phyloP scores from a whole-genome alignment of 2,797 vertebrate genomes.

The Hyperoplus lanceolatus region DNA sequence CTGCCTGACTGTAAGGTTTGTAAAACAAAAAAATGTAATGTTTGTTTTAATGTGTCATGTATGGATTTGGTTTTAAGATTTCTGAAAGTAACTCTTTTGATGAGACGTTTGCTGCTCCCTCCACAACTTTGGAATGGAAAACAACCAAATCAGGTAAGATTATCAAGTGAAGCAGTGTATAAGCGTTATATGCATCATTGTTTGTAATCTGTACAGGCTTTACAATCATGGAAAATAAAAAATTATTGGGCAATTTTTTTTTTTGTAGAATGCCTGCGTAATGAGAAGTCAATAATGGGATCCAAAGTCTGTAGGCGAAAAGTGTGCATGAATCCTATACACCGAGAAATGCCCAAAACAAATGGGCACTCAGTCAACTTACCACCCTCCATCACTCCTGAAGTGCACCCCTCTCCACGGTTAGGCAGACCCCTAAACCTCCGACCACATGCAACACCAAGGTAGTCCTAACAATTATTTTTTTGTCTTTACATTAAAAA shows the following conservation, averaged over 20 bases:
- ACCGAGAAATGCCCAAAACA: conserved; percentile 82
- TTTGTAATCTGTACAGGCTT: not conserved
- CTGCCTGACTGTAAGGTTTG: not conserved
- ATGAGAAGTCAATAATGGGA: conserved; percentile 72
- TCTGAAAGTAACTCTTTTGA: conserved; percentile 59
- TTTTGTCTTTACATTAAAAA: not conserved
- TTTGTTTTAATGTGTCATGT: conserved; percentile 4
- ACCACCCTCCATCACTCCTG: conserved; percentile 58
- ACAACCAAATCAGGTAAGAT: conserved; percentile 80
- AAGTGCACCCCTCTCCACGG: conserved; percentile 73
- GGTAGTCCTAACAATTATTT: conserved; percentile 55
- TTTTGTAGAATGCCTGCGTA: conserved; percentile 70
- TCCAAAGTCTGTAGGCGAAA: conserved; percentile 80
- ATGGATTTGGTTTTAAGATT: conserved; percentile 62
- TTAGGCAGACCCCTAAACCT: conserved; percentile 84
- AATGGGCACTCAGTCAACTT: conserved; percentile 84
- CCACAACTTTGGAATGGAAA: conserved; percentile 83
- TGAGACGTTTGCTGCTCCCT: conserved; percentile 80
- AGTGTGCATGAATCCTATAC: conserved; percentile 72
- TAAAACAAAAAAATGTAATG: not conserved
- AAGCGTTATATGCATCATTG: not conserved
- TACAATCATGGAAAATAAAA: not conserved
- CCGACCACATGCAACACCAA: conserved; percentile 65
- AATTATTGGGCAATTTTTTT: not conserved
- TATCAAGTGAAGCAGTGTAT: not conserved